These are phyloP conservation scores for Lepidocyrtoides sp. DNA, from an alignment of 2,888 invertebrate species.

Conservation along the genomic window DNA sequence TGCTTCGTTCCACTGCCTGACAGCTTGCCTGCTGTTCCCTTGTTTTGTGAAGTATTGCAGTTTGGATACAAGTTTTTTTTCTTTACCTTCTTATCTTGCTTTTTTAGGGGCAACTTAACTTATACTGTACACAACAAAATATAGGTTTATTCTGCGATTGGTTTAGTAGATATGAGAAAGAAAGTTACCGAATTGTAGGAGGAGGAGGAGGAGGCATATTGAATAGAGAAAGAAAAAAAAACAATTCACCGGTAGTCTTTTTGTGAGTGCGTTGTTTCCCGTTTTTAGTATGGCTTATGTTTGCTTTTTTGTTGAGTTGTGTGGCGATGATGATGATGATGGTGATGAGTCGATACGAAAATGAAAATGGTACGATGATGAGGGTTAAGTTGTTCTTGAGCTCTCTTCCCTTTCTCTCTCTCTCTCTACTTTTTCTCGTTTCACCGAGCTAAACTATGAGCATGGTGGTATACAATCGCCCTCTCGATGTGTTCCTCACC, in stretches of 20 bases:
- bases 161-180: not conserved
- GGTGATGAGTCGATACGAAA: slow-evolving; percentile 62
- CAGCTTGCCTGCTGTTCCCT: slow-evolving; percentile 77
- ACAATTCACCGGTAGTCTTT: slow-evolving; percentile 65
- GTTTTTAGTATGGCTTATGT: slow-evolving; percentile 33
- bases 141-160: not conserved
- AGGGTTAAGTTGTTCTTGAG: slow-evolving; percentile 78
- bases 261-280: slow-evolving; percentile 60
- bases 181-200: slow-evolving; percentile 27
- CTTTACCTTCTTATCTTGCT: not conserved
- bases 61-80: slow-evolving; percentile 55
- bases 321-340: slow-evolving; percentile 37
- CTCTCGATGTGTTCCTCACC: slow-evolving; percentile 1
- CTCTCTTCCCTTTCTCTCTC: slow-evolving; percentile 44
- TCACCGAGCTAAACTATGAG: not conserved
- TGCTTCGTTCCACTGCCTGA: slow-evolving; percentile 71
- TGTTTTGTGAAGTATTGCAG: slow-evolving; percentile 77
- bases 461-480: not conserved
- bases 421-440: slow-evolving; percentile 40
- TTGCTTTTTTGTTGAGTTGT: slow-evolving; percentile 33
- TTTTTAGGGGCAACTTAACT: not conserved
- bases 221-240: slow-evolving; percentile 41
- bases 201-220: not conserved
- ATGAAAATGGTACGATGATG: slow-evolving; percentile 76
- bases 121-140: slow-evolving; percentile 7